Percentiles rank a stretch among this genome's conserved stretches.
Conservation (phyloP, 2,888 invertebrate genomes). For the Mystacides longicornis region DNA sequence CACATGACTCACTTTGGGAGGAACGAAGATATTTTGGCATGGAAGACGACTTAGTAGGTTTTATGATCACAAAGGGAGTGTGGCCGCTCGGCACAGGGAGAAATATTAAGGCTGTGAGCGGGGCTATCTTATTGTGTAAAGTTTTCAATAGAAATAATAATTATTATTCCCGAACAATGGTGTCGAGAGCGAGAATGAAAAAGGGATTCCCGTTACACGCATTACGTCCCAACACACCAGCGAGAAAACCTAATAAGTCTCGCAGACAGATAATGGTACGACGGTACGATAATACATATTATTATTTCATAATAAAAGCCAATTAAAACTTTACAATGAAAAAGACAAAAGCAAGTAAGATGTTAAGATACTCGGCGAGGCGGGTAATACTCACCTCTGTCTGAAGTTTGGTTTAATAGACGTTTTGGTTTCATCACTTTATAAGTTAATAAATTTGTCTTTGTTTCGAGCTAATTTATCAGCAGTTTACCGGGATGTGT, state of each 20-base stretch:
- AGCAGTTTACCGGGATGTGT: too few relatives aligned
- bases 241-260: neutral
- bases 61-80: neutral
- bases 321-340: conserved; percentile 8
- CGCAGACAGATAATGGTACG: neutral
- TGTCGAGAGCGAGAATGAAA: neutral
- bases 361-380: neutral
- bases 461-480: too few relatives aligned
- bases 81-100: neutral
- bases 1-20: too few relatives aligned
- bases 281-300: neutral
- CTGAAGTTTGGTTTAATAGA: too few relatives aligned
- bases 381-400: too few relatives aligned
- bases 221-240: neutral
- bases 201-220: neutral
- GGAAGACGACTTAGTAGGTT: neutral
- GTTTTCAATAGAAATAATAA: conserved; percentile 21
- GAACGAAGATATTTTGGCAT: neutral
- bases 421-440: too few relatives aligned
- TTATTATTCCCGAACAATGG: conserved; percentile 18
- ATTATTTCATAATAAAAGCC: neutral
- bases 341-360: neutral
- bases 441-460: too few relatives aligned
- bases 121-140: conserved; percentile 25
- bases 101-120: neutral